Evolutionary conservation across 2,888 invertebrate species (phyloP), one percentile per base, ranked within the genome.

Genomic region (Meandrusa payeni): DNA sequence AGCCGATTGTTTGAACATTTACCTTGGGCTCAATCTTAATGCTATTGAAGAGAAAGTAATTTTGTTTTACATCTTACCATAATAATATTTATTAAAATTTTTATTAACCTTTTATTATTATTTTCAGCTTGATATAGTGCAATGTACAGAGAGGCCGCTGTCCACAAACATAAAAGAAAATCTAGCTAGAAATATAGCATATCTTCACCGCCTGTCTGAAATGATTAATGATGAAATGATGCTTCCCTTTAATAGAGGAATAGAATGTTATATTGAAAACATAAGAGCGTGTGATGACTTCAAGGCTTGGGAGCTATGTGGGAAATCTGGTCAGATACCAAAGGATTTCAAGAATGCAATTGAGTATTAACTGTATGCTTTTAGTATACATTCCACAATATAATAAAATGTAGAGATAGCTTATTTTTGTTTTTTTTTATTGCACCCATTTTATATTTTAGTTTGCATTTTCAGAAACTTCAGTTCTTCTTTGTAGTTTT

Each of bases 321-420:
- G 85, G 28, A 83, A 80, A 60, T 73, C 76, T 39, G 69, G 73
- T 45, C 79, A 85, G 53, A 41, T 78, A 64, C 85, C 88, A 54
- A 81, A 86, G 55, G 82, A 82, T 50, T 88, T 88, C 47, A 81
- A 78, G 54, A 78, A 65, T 68, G 76, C 82, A 61, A 85, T 86
- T 56, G 83, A 87, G 52, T 87, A 85, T 69, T 87, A 68, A 77
- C 40, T 41, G 48, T 41, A 43, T 46, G 44, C 37, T 46, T 41
- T 27, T 28, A 34, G 22, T n/a, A 53, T 45, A 69, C 76, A 76
- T 76, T 76, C 76, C 76, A 57, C 46, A 48, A 44, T 32, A n/a
- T 54, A 63, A 61, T 64, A 64, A 65, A 69, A 46, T 55, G 48
- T 65, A 68, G 64, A 63, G 52, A 41, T 59, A 61, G 59, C 52